Conservation (phyloP, 37 sponge, comb jelly and placozoan species). For the Tethya wilhelma region DNA sequence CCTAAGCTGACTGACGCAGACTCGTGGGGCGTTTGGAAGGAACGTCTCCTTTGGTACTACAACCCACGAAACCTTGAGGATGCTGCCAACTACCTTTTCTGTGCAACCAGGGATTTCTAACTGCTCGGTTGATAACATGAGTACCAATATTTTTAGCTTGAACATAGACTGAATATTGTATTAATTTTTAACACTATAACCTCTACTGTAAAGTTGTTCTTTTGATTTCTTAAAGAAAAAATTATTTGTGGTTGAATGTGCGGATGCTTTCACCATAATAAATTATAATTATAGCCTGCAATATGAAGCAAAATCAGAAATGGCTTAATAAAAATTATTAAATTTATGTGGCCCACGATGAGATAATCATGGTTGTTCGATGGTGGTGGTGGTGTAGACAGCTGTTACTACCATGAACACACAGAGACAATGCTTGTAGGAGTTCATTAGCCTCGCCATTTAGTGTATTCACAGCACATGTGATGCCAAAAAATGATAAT, state of each 20-base stretch:
- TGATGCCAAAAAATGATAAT: no score
- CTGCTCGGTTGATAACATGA: neutral
- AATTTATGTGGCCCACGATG: no score
- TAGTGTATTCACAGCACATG: no score
- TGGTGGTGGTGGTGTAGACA: no score
- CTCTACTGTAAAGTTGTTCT: neutral
- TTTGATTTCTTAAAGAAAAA: neutral
- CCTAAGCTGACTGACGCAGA: constrained; percentile 72
- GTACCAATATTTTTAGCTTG: neutral
- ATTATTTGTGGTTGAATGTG: neutral
- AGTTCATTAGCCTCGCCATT: no score
- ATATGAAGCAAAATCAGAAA: no score
- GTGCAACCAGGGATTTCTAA: constrained; percentile 76
- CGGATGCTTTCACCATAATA: no score
- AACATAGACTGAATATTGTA: neutral
- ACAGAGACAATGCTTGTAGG: no score
- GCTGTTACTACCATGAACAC: no score
- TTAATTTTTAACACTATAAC: neutral
- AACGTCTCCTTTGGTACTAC: constrained; percentile 77
- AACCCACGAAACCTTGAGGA: constrained; percentile 40
- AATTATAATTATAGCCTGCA: no score
- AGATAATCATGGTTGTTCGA: no score
- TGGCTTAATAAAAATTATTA: no score
- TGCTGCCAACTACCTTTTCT: constrained; percentile 72
- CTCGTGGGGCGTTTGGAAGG: constrained; percentile 70